Conservation (phyloP, 2,113 vertebrate genomes). For the Aldabrachelys gigantea region DNA sequence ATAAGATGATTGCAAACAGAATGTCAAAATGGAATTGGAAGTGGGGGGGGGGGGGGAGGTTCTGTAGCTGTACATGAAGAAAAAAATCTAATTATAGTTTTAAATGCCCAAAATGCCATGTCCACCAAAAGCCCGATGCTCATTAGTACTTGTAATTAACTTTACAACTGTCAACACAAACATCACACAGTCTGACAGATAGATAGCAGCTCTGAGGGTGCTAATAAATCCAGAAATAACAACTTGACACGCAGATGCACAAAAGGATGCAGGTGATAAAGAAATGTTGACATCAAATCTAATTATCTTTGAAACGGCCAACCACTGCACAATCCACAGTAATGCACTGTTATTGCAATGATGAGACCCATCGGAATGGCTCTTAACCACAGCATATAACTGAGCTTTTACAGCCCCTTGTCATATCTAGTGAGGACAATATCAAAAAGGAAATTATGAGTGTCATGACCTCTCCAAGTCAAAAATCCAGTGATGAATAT, state of each 20-base stretch:
- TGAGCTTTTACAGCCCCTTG: slow-evolving; percentile 80
- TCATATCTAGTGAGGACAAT: slow-evolving; percentile 83
- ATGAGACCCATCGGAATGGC: slow-evolving; percentile 80
- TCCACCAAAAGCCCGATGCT: slow-evolving; percentile 88
- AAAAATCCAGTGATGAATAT: slow-evolving; percentile 84
- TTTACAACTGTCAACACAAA: slow-evolving; percentile 91
- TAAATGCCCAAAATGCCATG: slow-evolving; percentile 88
- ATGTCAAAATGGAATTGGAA: slow-evolving; percentile 61
- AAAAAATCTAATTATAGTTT: slow-evolving; percentile 85
- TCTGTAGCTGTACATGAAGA: slow-evolving; percentile 61
- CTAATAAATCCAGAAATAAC: slow-evolving; percentile 90
- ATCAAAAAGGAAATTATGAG: slow-evolving; percentile 86
- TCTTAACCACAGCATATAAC: slow-evolving; percentile 74
- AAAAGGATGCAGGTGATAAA: slow-evolving; percentile 89
- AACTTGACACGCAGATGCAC: slow-evolving; percentile 89
- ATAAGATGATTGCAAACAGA: slow-evolving; percentile 53
- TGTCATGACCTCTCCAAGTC: slow-evolving; percentile 82
- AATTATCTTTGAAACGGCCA: slow-evolving; percentile 88
- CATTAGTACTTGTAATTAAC: slow-evolving; percentile 91
- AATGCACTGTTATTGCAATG: slow-evolving; percentile 81
- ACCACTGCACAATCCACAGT: slow-evolving; percentile 75
- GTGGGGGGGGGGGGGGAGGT: slow-evolving; percentile 37
- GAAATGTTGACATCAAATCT: slow-evolving; percentile 93
- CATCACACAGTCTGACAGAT: slow-evolving; percentile 86
- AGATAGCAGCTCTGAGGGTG: slow-evolving; percentile 84